A percentile compares a stretch with the other conserved stretches of the same genome.
These are phyloP conservation scores for Perca flavescens DNA, from an alignment of 2,113 vertebrate genomes.

Conservation along the genomic window DNA sequence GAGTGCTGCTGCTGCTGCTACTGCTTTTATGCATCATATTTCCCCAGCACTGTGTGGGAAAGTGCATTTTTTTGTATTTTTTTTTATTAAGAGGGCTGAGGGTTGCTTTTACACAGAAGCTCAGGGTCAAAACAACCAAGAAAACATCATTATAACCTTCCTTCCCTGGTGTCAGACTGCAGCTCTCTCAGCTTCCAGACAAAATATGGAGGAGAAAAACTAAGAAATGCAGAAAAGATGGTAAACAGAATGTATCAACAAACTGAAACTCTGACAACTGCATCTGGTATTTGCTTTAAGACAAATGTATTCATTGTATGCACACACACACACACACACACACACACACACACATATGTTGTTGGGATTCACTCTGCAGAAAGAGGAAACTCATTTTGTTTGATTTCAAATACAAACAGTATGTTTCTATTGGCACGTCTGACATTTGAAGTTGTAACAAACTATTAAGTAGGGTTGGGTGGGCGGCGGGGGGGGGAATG, in stretches of 20 bases:
- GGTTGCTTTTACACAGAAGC: constrained; percentile 14
- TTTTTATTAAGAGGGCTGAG: neutral
- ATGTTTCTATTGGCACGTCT: neutral
- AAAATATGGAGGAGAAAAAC: neutral
- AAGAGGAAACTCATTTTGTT: neutral
- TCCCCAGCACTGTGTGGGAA: neutral
- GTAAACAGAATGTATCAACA: neutral
- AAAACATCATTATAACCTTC: neutral
- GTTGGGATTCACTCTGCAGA: neutral
- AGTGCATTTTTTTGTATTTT: neutral
- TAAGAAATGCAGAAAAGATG: neutral
- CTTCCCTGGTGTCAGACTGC: neutral
- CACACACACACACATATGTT: neutral
- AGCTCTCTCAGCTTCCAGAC: neutral
- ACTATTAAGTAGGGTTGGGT: no score
- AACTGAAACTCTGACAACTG: neutral
- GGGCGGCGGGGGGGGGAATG: no score
- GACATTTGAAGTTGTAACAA: neutral
- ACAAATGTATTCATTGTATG: neutral
- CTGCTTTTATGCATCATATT: neutral
- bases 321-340: neutral
- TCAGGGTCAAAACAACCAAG: constrained; percentile 28
- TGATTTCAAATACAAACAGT: neutral
- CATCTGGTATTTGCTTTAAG: constrained; percentile 9
- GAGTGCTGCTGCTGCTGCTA: neutral